phyloP scores from a whole-genome alignment of 1,140 invertebrate species.

The Musca vetustissima region DNA sequence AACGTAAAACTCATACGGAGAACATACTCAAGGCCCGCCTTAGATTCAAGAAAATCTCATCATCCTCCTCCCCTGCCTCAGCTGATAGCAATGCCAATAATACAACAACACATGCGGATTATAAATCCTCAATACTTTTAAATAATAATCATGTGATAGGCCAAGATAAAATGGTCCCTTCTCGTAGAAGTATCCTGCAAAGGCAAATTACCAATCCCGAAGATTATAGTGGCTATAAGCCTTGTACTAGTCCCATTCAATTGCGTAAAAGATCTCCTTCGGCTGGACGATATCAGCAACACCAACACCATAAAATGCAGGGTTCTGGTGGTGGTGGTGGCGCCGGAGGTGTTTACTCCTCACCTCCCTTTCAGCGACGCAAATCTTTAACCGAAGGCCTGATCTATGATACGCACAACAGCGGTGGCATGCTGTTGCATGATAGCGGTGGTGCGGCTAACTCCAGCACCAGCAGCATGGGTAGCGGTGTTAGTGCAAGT shows the following conservation, averaged over 20 bases:
- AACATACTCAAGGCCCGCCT: slow-evolving; percentile 39
- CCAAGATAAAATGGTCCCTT: background rate
- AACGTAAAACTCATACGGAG: slow-evolving; percentile 6
- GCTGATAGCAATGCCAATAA: background rate
- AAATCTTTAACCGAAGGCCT: slow-evolving; percentile 28
- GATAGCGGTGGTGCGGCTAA: slow-evolving; percentile 34
- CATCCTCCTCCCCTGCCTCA: too few relatives aligned
- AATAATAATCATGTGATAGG: slow-evolving; percentile 30
- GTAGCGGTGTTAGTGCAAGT: slow-evolving; percentile 16
- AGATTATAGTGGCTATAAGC: background rate
- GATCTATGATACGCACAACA: background rate
- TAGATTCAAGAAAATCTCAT: slow-evolving; percentile 43
- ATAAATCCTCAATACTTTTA: slow-evolving; percentile 31
- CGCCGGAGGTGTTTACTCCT: background rate
- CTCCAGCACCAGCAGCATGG: slow-evolving; percentile 32
- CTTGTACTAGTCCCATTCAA: slow-evolving; percentile 31
- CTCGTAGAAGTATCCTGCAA: slow-evolving; percentile 23
- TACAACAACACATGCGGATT: slow-evolving; percentile 33
- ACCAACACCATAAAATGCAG: background rate
- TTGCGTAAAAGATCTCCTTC: slow-evolving; percentile 27
- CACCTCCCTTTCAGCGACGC: slow-evolving; percentile 3
- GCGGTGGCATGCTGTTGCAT: background rate
- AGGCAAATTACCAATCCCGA: slow-evolving; percentile 26
- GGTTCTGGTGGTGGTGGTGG: too few relatives aligned
- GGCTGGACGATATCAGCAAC: slow-evolving; percentile 14